A percentile compares a stretch with the other conserved stretches of the same genome.
These are phyloP conservation scores for Poecilia wingei DNA, from an alignment of 2,797 vertebrate genomes.

Conservation along the genomic window DNA sequence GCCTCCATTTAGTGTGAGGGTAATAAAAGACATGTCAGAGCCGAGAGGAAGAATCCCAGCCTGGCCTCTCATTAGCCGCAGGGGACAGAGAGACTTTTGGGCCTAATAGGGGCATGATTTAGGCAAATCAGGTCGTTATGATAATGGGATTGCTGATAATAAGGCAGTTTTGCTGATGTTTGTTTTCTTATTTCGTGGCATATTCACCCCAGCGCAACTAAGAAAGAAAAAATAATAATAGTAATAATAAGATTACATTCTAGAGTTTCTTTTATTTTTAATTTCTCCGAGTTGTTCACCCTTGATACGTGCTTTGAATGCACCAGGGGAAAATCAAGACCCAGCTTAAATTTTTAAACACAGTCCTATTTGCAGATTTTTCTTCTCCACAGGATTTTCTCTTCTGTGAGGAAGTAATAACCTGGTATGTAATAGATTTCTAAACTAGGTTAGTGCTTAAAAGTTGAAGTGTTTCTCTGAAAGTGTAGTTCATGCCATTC, in stretches of 20 bases:
- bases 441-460: constrained; percentile 68
- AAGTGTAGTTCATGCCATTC: constrained; percentile 31
- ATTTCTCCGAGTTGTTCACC: constrained; percentile 55
- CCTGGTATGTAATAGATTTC: constrained; percentile 59
- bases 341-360: constrained; percentile 76
- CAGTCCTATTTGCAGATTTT: constrained; percentile 61
- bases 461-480: constrained; percentile 52
- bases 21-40: constrained; percentile 84
- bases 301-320: constrained; percentile 72
- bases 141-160: constrained; percentile 78
- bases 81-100: constrained; percentile 72
- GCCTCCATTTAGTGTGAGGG: constrained; percentile 85
- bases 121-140: constrained; percentile 81
- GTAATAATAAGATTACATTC: constrained; percentile 39
- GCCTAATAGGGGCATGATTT: constrained; percentile 81
- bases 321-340: constrained; percentile 72
- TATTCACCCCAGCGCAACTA: constrained; percentile 69
- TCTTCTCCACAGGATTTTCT: constrained; percentile 44
- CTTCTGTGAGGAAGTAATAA: constrained; percentile 64
- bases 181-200: constrained; percentile 75
- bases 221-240: constrained; percentile 41
- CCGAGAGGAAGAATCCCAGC: constrained; percentile 62
- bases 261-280: constrained; percentile 70
- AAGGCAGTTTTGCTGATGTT: constrained; percentile 79
- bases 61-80: constrained; percentile 76